phyloP scores from a whole-genome alignment of 2,113 vertebrate species.

The Dendrocopos noguchii region DNA sequence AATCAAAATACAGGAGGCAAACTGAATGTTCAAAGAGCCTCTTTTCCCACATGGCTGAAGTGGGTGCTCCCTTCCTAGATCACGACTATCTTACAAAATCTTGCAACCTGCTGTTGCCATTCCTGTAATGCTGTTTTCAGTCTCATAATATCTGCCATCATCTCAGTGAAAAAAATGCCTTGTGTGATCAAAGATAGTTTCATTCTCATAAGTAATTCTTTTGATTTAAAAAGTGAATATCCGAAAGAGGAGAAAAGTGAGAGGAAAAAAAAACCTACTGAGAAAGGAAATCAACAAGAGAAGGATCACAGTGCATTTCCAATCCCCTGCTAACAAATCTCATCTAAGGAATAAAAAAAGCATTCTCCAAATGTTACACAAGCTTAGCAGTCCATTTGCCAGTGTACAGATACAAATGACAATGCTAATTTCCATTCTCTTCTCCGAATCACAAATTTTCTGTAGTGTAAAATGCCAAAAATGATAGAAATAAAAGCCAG shows the following conservation, averaged over 20 bases:
- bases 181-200: background rate
- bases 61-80: background rate
- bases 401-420: background rate
- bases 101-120: background rate
- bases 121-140: background rate
- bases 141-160: background rate
- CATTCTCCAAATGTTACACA: background rate
- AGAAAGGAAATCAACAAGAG: background rate
- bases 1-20: background rate
- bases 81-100: background rate
- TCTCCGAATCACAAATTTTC: background rate
- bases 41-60: background rate
- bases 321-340: conserved; percentile 9
- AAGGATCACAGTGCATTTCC: background rate
- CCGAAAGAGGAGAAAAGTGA: background rate
- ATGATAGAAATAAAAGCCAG: background rate
- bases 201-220: conserved; percentile 2
- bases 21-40: background rate
- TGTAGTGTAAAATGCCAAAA: background rate
- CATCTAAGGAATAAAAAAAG: background rate
- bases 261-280: background rate
- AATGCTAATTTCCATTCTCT: background rate
- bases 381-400: background rate
- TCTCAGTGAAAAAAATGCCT: background rate
- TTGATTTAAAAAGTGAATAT: conserved; percentile 16